Conservation (phyloP, 2,888 invertebrate species). For the Amphipoea lucens region DNA sequence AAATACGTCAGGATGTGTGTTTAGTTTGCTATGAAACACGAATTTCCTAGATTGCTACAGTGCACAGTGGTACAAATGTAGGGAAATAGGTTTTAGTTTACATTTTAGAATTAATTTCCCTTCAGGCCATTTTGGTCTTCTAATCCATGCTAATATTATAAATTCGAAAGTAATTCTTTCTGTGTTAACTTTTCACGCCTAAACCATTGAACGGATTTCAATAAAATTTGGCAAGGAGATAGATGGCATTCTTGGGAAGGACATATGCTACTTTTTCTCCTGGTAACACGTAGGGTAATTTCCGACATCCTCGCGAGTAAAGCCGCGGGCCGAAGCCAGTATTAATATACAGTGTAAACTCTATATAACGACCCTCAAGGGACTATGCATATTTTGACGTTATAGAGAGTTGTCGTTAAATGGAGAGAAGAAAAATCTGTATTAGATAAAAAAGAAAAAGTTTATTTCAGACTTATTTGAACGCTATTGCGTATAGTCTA, state of each 20-base stretch:
- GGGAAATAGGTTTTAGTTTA: background rate
- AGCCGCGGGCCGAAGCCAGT: background rate
- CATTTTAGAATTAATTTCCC: background rate
- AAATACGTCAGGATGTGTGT: constrained; percentile 41
- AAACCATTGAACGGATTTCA: background rate
- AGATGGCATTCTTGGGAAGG: background rate
- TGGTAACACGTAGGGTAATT: background rate
- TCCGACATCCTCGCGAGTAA: background rate
- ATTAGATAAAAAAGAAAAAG: too few species aligned
- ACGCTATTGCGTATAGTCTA: too few species aligned
- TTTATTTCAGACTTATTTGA: too few species aligned
- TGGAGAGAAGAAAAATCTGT: too few species aligned
- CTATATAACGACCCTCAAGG: too few species aligned
- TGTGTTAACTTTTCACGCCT: background rate
- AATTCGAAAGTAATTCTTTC: background rate
- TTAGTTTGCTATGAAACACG: background rate
- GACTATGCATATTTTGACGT: too few species aligned
- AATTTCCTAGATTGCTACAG: background rate
- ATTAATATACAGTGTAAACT: too few species aligned
- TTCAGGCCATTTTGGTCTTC: background rate
- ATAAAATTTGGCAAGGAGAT: background rate
- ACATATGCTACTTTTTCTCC: background rate
- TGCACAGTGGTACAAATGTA: background rate
- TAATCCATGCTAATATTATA: background rate
- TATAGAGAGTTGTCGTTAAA: too few species aligned